Evolutionary conservation across 2,888 invertebrate species (phyloP), one percentile per base, ranked within the genome.

Genomic region (Adelognathus sp.): DNA sequence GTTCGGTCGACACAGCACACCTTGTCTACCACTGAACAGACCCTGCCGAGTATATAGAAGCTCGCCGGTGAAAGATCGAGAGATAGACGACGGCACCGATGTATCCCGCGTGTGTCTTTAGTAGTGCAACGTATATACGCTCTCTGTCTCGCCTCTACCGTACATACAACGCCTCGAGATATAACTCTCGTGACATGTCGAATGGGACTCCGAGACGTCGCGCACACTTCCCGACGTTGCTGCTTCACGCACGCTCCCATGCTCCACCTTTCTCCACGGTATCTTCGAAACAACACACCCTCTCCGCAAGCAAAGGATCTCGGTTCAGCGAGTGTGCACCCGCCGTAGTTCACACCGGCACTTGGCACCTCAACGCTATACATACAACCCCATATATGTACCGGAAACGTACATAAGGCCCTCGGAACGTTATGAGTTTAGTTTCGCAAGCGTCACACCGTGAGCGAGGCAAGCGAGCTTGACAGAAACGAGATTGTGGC

Each of bases 401-500:
- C 5, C 33, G 39, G 6, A 18, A 44, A 6, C 18, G n/a, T n/a
- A n/a, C 21, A 7, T 21, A 29, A 27, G 7, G 52, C 16, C 18
- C 56, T 52, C 44, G 41, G 27, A 58, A 69, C 69, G 74, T 69
- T 79, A 76, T 81, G 73, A 76, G 72, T 71, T 71, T 71, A 79
- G 78, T 75, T 76, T 79, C 78, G 67, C 74, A 78, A 60, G 73
- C 77, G 79, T 79, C 79, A 71, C 56, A 27, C 31, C 66, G 58
- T 52, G 56, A 58, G 58, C 50, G 60, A 27, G 61, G 64, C 74
- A 74, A 70, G 74, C 64, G 79, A 81, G 84, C 50, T 66, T 79
- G 80, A 80, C 84, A 80, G 79, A 72, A 78, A 77, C 75, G 76
- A 79, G 66, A 79, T 75, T 79, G 74, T 70, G 54, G 72, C 29